Evolutionary conservation across 1,140 invertebrate genomes (phyloP), one percentile per base, ranked within the genome.

Genomic region (Scaptomyza pallida): DNA sequence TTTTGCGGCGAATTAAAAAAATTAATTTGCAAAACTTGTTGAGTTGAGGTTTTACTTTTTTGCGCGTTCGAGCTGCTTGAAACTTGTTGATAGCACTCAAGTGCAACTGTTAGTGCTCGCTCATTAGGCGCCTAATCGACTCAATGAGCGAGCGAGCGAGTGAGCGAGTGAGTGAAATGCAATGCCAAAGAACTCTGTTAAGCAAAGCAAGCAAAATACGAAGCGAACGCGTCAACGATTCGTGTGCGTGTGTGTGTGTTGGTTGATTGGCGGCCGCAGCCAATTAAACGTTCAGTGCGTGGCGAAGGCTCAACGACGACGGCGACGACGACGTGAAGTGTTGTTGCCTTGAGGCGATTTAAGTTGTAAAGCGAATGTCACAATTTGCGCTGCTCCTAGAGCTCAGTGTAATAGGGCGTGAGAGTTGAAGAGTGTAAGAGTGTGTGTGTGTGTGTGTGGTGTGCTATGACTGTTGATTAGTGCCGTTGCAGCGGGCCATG

Each of bases 101-200:
- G 68, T 64, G 61, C 71, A 75, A 71, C 55, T 79, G 76, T 79
- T 79, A 67, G 56, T 55, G 62, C 57, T 41, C 56, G 67, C 72
- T 75, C 73, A 80, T 80, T 80, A 81, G 68, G 68, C 68, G 62
- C 78, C 78, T 81, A 81, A 80, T 81, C 72, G 77, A 65, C 59
- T 61, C 51, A 23, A 51, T 62, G 37, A 55, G 21, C 37, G 37
- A 54, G 9, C 48, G 26, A 33, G 30, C 8, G 64, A 21, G 43
- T 6, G n/a, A n/a, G n/a, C n/a, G n/a, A 51, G 26, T 16, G n/a
- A n/a, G n/a, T n/a, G n/a, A 35, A 33, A 41, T 17, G 56, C 33
- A 37, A 12, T 37, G 12, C 12, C 3, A 37, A 37, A 13, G 6
- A 40, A 41, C n/a, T 21, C 19, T 23, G 47, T n/a, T 43, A 40